Conservation (phyloP, 2,113 vertebrate species). For the Phylloscopus trochilus region DNA sequence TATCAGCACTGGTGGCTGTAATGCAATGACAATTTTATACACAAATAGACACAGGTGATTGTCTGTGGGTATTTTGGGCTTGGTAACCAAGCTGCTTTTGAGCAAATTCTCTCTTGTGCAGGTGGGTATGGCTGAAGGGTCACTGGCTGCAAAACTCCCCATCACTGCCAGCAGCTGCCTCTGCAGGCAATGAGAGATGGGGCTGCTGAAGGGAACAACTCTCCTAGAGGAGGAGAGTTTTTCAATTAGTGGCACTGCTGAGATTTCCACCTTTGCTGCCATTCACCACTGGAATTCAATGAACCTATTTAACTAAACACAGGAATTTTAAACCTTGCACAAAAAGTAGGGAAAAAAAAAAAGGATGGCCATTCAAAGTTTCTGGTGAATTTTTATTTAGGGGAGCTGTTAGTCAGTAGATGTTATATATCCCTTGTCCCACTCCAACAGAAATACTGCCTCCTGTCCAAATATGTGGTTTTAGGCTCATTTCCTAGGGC, state of each 20-base stretch:
- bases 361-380: not conserved
- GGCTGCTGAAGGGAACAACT: not conserved
- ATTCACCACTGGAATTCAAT: not conserved
- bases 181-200: not conserved
- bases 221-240: not conserved
- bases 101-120: not conserved
- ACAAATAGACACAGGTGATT: not conserved
- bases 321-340: not conserved
- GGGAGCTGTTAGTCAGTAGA: not conserved
- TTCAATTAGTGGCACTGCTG: not conserved
- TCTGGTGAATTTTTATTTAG: not conserved
- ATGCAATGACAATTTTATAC: not conserved
- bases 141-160: not conserved
- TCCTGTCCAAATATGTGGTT: not conserved
- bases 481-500: not conserved
- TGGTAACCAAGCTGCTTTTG: not conserved
- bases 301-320: not conserved
- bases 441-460: not conserved
- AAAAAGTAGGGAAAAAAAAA: not conserved
- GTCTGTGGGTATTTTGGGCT: not conserved
- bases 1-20: conserved; percentile 27
- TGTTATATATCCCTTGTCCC: not conserved
- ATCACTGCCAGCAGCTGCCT: not conserved
- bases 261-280: not conserved
- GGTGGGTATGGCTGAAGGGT: not conserved